These are phyloP conservation scores for Sebastes elongatus DNA, from an alignment of 2,797 vertebrate species.

Conservation along the genomic window DNA sequence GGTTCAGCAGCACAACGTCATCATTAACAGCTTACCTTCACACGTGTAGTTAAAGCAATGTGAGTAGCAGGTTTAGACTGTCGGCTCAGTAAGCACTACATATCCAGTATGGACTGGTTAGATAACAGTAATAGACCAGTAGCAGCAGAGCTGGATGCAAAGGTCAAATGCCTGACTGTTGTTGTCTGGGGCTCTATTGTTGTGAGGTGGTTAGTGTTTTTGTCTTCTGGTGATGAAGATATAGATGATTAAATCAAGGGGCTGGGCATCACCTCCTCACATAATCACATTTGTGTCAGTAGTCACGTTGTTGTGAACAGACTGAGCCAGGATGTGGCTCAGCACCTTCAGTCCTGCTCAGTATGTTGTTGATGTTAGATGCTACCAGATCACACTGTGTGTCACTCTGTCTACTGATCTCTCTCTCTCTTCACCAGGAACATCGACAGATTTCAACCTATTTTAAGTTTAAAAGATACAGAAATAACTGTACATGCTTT, in stretches of 20 bases:
- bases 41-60: rapidly evolving
- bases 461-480: too few species aligned
- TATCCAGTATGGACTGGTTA: background rate
- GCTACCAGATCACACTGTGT: background rate
- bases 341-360: background rate
- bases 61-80: rapidly evolving
- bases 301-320: too few species aligned
- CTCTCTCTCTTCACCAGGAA: background rate
- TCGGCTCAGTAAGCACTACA: background rate
- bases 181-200: background rate
- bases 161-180: background rate
- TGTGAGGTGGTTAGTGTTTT: too few species aligned
- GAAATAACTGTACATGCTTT: too few species aligned
- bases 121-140: background rate
- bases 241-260: background rate
- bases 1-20: background rate
- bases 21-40: background rate
- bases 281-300: background rate
- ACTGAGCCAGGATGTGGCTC: background rate
- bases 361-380: too few species aligned
- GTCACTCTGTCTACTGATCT: background rate
- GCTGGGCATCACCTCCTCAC: background rate
- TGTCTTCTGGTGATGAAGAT: background rate
- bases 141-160: background rate
- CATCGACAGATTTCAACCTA: too few species aligned